A percentile compares a stretch with the other conserved stretches of the same genome.
phyloP scores from a whole-genome alignment of 2,888 invertebrate genomes.

The Ochlodes sylvanus region DNA sequence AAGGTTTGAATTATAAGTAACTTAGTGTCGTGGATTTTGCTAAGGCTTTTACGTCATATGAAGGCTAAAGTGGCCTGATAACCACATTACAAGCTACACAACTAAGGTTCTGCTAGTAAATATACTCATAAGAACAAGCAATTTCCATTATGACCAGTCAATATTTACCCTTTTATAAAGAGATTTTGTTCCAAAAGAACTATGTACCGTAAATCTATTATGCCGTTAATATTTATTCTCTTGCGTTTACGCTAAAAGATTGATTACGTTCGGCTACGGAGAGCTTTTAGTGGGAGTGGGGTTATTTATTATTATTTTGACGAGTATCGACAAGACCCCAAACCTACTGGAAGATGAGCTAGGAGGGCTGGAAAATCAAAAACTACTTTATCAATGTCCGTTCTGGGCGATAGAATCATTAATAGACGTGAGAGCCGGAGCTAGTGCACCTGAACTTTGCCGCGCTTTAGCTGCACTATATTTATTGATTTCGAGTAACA shows the following conservation, averaged over 20 bases:
- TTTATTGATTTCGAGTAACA: neutral
- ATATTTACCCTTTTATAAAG: constrained; percentile 14
- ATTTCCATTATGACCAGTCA: constrained; percentile 21
- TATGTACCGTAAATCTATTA: constrained; percentile 29
- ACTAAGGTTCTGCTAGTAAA: neutral
- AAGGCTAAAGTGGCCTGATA: constrained; percentile 1
- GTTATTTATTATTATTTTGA: constrained; percentile 42
- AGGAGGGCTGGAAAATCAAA: constrained; percentile 35
- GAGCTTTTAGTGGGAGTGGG: constrained; percentile 35
- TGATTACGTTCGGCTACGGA: constrained; percentile 33
- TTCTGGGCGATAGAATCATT: constrained; percentile 28
- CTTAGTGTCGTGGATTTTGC: neutral
- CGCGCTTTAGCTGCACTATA: neutral
- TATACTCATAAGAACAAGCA: constrained; percentile 2
- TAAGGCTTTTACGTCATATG: neutral
- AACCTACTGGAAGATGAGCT: constrained; percentile 32
- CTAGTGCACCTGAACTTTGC: constrained; percentile 9
- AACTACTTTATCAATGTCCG: constrained; percentile 37
- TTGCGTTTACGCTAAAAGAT: constrained; percentile 36
- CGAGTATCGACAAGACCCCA: constrained; percentile 39
- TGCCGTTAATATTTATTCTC: constrained; percentile 36
- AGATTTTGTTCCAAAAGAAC: constrained; percentile 14
- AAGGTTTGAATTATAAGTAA: no score
- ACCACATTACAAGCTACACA: neutral
- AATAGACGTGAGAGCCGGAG: constrained; percentile 17